A percentile compares a stretch with the other conserved stretches of the same genome.
Conservation (phyloP, 2,797 vertebrate species). For the Clamator glandarius region DNA sequence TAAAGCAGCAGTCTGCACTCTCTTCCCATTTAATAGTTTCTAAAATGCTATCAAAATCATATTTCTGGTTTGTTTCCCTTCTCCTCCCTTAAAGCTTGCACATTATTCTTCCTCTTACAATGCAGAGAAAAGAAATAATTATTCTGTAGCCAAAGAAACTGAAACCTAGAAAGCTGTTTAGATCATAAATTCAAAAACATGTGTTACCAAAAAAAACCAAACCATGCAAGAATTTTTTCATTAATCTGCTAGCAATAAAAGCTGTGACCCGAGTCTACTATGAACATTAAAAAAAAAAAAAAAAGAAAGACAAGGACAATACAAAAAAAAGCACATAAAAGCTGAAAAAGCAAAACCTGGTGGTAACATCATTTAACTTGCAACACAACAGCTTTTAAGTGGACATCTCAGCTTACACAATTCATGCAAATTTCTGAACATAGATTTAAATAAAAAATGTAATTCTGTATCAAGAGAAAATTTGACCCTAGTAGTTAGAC, state of each 20-base stretch:
- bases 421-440: not conserved
- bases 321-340: not conserved
- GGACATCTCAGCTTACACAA: not conserved
- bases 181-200: not conserved
- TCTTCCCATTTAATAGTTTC: not conserved
- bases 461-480: not conserved
- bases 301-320: not conserved
- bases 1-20: not conserved
- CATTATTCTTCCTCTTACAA: not conserved
- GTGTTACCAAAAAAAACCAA: rapidly evolving
- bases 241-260: not conserved
- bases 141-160: not conserved
- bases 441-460: not conserved
- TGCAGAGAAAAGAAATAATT: not conserved
- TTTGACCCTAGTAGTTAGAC: not conserved
- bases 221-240: not conserved
- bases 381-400: not conserved
- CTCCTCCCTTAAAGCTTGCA: not conserved
- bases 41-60: not conserved
- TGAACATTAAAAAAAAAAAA: not conserved
- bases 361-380: not conserved
- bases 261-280: not conserved
- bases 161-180: not conserved
- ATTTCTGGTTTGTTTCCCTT: not conserved
- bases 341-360: not conserved